Evolutionary conservation across 2,888 invertebrate species (phyloP).

Genomic region (Hydrotaea cyrtoneurina): DNA sequence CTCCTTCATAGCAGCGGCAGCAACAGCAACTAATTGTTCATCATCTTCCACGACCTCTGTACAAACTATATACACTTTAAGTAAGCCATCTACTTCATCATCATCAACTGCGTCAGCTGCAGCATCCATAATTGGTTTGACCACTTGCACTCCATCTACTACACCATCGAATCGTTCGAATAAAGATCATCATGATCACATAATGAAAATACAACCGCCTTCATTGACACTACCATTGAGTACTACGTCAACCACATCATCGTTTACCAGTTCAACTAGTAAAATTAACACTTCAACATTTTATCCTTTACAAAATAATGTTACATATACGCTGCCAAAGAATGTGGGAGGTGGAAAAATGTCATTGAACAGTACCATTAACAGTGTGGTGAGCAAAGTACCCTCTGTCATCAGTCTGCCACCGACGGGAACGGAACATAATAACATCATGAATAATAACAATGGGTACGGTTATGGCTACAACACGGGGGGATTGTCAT

Average conservation of each 20-base stretch:
- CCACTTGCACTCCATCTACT: conserved; percentile 23
- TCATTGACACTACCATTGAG: conserved; percentile 77
- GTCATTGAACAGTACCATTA: conserved; percentile 79
- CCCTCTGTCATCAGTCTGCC: conserved; percentile 81
- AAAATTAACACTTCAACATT: conserved; percentile 80
- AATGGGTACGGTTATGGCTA: conserved; percentile 28
- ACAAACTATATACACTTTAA: conserved; percentile 76
- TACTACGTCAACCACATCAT: conserved; percentile 60
- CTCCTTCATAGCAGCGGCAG: conserved; percentile 52
- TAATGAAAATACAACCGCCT: conserved; percentile 72
- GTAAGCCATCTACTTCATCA: conserved; percentile 70
- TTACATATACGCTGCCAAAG: conserved; percentile 80
- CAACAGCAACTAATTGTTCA: conserved; percentile 49
- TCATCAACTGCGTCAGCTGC: conserved; percentile 39
- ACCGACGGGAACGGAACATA: conserved; percentile 69
- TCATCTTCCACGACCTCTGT: conserved; percentile 71
- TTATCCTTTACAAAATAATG: conserved; percentile 79
- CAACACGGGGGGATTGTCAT: conserved; percentile 8
- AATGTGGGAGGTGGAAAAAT: conserved; percentile 79
- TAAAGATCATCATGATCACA: conserved; percentile 71
- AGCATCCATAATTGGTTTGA: conserved; percentile 49
- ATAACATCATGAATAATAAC: conserved; percentile 42
- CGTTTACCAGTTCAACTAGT: conserved; percentile 68
- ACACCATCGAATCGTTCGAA: conserved; percentile 67
- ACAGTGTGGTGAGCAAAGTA: conserved; percentile 80